These are phyloP conservation scores for Sesia bembeciformis DNA, from an alignment of 2,888 invertebrate genomes.

Conservation along the genomic window DNA sequence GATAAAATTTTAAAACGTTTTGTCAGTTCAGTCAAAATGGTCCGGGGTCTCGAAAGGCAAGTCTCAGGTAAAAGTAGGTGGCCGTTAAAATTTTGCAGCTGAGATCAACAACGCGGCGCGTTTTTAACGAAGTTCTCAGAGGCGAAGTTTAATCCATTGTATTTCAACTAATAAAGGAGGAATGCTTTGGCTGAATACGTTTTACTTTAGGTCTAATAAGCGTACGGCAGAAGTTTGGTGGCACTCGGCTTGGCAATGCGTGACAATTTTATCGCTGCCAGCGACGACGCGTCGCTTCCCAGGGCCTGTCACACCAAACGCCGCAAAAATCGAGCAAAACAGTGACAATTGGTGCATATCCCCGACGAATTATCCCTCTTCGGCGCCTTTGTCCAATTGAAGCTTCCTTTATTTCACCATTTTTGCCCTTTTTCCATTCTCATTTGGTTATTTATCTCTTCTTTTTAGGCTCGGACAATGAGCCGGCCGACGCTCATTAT, in stretches of 20 bases:
- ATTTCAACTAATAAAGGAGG: no score
- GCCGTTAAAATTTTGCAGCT: no score
- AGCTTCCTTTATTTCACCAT: conserved; percentile 67
- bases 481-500: conserved; percentile 56
- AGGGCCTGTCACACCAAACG: conserved; percentile 35
- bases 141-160: no score
- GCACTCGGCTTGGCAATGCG: conserved; percentile 7
- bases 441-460: conserved; percentile 73
- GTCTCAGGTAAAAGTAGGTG: no score
- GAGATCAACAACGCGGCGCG: no score
- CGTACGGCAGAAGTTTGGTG: background rate
- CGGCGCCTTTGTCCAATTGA: conserved; percentile 73
- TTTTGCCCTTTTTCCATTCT: conserved; percentile 71
- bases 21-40: no score
- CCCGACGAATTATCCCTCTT: conserved; percentile 67
- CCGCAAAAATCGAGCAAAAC: conserved; percentile 57
- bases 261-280: conserved; percentile 54
- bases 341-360: conserved; percentile 73
- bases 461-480: conserved; percentile 57
- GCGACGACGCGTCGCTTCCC: conserved; percentile 32
- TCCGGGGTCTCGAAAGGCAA: no score
- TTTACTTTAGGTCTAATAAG: background rate
- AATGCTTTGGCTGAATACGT: no score
- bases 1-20: no score
- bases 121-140: no score